Conservation (phyloP, 2,113 vertebrate genomes). For the Xenus cinereus region DNA sequence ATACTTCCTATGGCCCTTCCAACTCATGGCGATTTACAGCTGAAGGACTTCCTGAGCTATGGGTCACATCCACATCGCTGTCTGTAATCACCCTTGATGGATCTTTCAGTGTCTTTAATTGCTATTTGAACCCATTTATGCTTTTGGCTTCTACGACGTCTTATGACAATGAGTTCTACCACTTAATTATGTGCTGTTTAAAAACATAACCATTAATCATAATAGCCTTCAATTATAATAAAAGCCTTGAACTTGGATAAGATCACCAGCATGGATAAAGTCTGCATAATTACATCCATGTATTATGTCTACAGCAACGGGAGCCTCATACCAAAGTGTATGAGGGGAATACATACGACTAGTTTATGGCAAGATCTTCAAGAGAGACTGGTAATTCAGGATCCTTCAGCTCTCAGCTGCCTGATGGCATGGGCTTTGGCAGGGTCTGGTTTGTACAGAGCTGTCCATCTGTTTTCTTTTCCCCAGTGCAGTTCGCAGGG, state of each 20-base stretch:
- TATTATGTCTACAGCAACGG: neutral
- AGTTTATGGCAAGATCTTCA: neutral
- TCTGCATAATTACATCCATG: neutral
- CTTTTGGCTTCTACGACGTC: neutral
- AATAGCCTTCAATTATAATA: neutral
- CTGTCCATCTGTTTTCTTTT: neutral
- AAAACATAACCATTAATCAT: neutral
- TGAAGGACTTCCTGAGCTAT: neutral
- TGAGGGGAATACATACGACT: fast-evolving
- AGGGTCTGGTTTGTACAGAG: neutral
- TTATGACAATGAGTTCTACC: neutral
- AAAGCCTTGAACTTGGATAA: neutral
- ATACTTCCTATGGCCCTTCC: neutral
- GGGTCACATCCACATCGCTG: neutral
- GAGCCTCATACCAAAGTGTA: neutral
- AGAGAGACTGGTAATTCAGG: neutral
- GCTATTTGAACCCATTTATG: neutral
- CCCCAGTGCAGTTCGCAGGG: neutral
- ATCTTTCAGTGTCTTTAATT: neutral
- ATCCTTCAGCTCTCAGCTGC: neutral
- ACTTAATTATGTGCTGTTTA: neutral
- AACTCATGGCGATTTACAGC: neutral
- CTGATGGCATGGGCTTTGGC: neutral
- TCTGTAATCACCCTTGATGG: neutral
- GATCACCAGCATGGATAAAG: neutral